Conservation (phyloP, 1,140 invertebrate genomes). For the Penaeus indicus region DNA sequence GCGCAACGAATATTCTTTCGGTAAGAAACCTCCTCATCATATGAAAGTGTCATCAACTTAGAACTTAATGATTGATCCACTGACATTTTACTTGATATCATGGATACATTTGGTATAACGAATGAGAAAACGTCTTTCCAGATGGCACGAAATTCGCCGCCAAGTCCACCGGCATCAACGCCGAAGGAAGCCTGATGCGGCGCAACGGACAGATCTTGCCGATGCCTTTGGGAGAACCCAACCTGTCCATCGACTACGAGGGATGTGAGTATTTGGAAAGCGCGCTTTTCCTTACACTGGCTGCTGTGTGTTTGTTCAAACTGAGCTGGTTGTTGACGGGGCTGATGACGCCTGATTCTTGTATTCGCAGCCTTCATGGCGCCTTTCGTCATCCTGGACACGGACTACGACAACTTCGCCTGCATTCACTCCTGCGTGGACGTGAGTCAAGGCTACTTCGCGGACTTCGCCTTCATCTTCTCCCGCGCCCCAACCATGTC, state of each 20-base stretch:
- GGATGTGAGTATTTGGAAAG: not conserved
- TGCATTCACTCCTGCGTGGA: slow-evolving; percentile 11
- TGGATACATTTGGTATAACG: too few species aligned
- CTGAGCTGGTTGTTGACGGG: not conserved
- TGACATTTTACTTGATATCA: too few species aligned
- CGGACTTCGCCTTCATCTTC: slow-evolving; percentile 23
- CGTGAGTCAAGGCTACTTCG: not conserved
- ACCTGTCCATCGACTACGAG: not conserved
- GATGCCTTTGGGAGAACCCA: not conserved
- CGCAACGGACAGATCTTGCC: not conserved
- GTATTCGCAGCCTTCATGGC: not conserved
- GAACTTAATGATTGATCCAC: too few species aligned
- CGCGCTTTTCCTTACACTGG: not conserved
- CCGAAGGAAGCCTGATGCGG: not conserved
- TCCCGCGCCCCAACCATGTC: not conserved
- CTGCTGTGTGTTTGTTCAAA: not conserved
- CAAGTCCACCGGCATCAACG: too few species aligned
- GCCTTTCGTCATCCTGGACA: not conserved
- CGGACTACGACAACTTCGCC: slow-evolving; percentile 7
- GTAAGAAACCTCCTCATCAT: too few species aligned
- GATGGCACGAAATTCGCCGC: too few species aligned
- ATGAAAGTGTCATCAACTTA: too few species aligned
- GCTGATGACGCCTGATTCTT: not conserved
- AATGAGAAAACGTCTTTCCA: too few species aligned
- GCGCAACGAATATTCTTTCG: not conserved